phyloP scores from a whole-genome alignment of 2,797 vertebrate genomes.

The Hyperoplus immaculatus region DNA sequence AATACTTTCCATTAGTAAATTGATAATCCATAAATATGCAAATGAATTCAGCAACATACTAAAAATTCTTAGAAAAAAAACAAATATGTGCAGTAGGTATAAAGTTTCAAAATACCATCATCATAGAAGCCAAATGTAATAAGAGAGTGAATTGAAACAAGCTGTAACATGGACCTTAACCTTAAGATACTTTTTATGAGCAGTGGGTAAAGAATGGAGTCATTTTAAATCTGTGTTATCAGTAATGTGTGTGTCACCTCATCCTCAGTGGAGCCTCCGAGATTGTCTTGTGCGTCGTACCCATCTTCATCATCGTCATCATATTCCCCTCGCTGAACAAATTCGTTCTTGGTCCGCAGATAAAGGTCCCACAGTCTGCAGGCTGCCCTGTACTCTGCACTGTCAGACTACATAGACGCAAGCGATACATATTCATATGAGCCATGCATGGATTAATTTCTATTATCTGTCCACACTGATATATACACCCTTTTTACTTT shows the following conservation, averaged over 20 bases:
- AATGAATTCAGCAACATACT: neutral
- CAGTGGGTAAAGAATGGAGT: neutral
- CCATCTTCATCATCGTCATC: conserved; percentile 97
- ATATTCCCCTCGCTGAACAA: conserved; percentile 95
- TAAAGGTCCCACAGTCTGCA: conserved; percentile 99
- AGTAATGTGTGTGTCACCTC: conserved; percentile 77
- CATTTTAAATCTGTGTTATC: neutral
- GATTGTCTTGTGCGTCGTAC: conserved; percentile 89
- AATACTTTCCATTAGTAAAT: neutral
- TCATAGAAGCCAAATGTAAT: neutral
- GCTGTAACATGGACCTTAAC: neutral
- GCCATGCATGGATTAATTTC: neutral
- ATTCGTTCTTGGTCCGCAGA: conserved; percentile 96
- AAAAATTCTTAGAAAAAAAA: neutral
- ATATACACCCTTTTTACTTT: conserved; percentile 78
- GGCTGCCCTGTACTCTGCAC: conserved; percentile 95
- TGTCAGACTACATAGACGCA: conserved; percentile 88
- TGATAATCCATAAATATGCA: neutral
- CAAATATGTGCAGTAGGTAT: neutral
- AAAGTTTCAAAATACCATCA: conserved; percentile 2
- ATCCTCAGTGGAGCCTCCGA: conserved; percentile 89
- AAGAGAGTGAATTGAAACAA: neutral
- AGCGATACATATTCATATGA: neutral
- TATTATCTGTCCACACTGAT: neutral
- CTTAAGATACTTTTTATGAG: neutral